Evolutionary conservation across 2,113 vertebrate species (phyloP).

Genomic region (Menura novaehollandiae): DNA sequence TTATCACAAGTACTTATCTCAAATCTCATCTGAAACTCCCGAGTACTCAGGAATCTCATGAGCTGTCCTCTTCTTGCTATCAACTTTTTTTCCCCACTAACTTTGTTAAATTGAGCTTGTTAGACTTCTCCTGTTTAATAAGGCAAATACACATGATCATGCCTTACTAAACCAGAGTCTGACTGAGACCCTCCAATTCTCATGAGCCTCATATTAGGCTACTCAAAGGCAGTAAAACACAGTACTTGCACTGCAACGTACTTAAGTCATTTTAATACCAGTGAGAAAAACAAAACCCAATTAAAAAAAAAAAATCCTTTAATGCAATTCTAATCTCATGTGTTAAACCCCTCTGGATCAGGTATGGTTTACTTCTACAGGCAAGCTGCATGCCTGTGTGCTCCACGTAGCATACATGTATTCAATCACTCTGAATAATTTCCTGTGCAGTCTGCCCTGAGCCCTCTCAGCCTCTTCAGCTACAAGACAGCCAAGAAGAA

Average conservation of each 20-base stretch:
- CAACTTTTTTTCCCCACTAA: not conserved
- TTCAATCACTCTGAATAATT: not conserved
- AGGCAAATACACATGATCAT: not conserved
- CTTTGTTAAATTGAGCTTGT: not conserved
- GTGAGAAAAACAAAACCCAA: not conserved
- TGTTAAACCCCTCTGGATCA: not conserved
- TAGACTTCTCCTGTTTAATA: not conserved
- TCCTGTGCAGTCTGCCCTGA: not conserved
- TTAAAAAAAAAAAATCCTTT: not conserved
- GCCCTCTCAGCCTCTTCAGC: not conserved
- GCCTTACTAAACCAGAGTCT: not conserved
- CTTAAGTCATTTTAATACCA: not conserved
- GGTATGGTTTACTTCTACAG: not conserved
- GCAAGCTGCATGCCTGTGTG: not conserved
- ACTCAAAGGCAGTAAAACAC: not conserved
- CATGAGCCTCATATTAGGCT: not conserved
- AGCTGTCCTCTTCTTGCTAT: not conserved
- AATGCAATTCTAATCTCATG: not conserved
- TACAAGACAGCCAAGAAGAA: not conserved
- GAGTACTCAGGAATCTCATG: not conserved
- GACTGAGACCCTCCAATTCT: not conserved
- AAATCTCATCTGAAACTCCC: not conserved
- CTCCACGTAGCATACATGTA: fast-evolving
- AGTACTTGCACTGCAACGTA: not conserved
- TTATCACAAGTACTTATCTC: not conserved